Base-by-base conservation (phyloP, 2,888 invertebrate genomes). In the Itoplectis maculator region DNA sequence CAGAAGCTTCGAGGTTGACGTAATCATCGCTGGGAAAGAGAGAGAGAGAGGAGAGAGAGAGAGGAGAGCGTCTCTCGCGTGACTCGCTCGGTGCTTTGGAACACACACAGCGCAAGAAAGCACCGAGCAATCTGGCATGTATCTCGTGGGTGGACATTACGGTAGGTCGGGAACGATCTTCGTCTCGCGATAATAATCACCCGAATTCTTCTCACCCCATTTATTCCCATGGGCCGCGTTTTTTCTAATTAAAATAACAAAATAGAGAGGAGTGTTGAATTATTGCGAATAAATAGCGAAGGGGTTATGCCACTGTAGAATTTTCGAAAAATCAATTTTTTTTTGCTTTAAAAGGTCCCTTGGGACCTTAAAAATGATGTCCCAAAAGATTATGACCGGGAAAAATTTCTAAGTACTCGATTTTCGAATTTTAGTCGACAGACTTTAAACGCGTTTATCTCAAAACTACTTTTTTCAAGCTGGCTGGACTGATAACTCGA, bases 81-180 rank as follows among this genome's bases (percentile, higher is more conserved):
- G 49, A 70, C 42, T 18, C 29, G 29, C 45, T 37, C 35, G 66
- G 40, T n/a, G 13, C 23, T 9, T 15, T 18, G n/a, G n/a, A n/a
- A n/a, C 23, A 35, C 7, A 23, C 37, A 7, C 8, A 13, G 40
- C 18, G 20, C 42, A 51, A 65, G 18, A 47, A 56, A 49, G 49
- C 49, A 63, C n/a, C 13, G 65, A 23, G 37, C 65, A n/a, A 65
- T 49, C 29, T 63, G 63, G 51, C 45, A 23, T 51, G 6, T 15
- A 23, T 74, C 63, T 74, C 51, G 63, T 42, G 63, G 74, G 37
- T 63, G 63, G 51, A 74, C 74, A 40, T 74, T 65, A 54, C n/a
- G 63, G 51, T 51, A 74, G 74, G 63, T 63, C 74, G 51, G 23
- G 23, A 74, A 63, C 42, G 6, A 51, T 51, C 51, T 63, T 59